Evolutionary conservation across 2,888 invertebrate genomes (phyloP).

Genomic region (Cephus runcator): DNA sequence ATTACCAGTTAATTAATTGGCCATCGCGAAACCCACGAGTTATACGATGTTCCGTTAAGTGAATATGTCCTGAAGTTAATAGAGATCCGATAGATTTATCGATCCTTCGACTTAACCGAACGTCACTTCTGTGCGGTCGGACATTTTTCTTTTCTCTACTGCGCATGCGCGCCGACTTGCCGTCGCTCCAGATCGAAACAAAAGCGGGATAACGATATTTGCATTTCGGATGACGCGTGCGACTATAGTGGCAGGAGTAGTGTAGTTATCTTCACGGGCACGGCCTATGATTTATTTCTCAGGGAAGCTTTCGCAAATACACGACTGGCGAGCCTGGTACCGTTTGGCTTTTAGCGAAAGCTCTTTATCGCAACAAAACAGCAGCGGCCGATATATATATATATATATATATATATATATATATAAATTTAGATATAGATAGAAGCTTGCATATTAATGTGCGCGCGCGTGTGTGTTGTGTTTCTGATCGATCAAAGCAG

Average conservation of each 20-base stretch:
- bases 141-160: not conserved
- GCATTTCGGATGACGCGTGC: not conserved
- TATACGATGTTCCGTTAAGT: not conserved
- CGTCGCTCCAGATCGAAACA: not conserved
- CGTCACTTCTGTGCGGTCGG: not conserved
- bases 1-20: constrained; percentile 21
- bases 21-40: not conserved
- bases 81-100: not conserved
- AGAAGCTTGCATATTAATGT: not conserved
- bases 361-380: constrained; percentile 20
- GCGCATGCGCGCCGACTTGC: not conserved
- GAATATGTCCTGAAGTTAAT: not conserved
- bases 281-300: constrained; percentile 1
- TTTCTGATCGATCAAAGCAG: not conserved
- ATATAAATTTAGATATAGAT: not conserved
- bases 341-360: constrained; percentile 5
- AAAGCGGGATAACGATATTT: constrained; percentile 6
- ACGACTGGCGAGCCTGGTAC: not conserved
- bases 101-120: not conserved
- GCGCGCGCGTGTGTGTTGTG: not conserved
- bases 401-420: not conserved
- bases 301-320: constrained; percentile 2
- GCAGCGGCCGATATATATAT: not conserved
- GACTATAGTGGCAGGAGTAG: not conserved
- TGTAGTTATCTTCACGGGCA: not conserved